A percentile compares a stretch with the other conserved stretches of the same genome.
These are phyloP conservation scores for Hippocampus kuda DNA, from an alignment of 2,797 vertebrate genomes.

Conservation along the genomic window DNA sequence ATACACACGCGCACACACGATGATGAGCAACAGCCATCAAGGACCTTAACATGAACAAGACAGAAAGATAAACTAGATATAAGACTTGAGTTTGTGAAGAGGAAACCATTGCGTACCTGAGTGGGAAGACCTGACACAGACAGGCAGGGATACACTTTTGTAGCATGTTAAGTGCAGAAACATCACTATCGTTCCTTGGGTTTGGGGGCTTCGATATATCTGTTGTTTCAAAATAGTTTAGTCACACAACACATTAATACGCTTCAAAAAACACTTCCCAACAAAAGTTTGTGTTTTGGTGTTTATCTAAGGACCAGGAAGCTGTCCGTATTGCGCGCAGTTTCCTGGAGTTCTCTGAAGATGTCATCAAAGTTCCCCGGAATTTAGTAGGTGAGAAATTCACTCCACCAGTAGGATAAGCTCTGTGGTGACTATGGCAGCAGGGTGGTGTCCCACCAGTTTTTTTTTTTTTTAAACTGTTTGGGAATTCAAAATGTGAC, in stretches of 20 bases:
- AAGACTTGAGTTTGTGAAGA: no score
- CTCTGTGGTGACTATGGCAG: background rate
- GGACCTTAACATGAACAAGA: no score
- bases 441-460: background rate
- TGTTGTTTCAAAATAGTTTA: background rate
- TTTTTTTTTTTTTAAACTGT: background rate
- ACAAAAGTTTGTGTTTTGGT: background rate
- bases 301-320: conserved; percentile 80
- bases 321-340: conserved; percentile 91
- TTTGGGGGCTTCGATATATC: background rate
- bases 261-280: background rate
- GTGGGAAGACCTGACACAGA: no score
- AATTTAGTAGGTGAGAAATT: conserved; percentile 88
- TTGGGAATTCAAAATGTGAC: background rate
- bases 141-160: no score
- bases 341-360: conserved; percentile 97
- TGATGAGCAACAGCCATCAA: no score
- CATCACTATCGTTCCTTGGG: no score
- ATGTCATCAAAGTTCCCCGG: conserved; percentile 92
- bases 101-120: no score
- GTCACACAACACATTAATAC: background rate
- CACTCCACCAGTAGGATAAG: background rate
- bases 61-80: no score
- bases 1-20: no score
- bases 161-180: no score